A percentile compares a stretch with the other conserved stretches of the same genome.
phyloP scores from a whole-genome alignment of 2,888 invertebrate species.

The Notocelia uddmanniana region DNA sequence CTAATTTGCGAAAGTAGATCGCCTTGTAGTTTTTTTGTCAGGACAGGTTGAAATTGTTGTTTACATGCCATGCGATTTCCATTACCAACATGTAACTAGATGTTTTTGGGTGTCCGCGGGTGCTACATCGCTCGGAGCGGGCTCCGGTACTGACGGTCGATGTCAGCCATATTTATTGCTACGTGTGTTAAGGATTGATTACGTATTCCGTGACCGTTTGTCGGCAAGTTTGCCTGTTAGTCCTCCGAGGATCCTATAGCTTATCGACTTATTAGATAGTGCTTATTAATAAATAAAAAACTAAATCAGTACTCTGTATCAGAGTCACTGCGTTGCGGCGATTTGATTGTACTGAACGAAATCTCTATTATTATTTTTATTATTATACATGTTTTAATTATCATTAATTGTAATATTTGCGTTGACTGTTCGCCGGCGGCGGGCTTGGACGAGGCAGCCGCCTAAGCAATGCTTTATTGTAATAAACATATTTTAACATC shows the following conservation, averaged over 20 bases:
- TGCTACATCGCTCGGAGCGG: conserved; percentile 22
- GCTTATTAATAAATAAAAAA: conserved; percentile 72
- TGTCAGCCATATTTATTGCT: conserved; percentile 33
- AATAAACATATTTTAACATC: conserved; percentile 85
- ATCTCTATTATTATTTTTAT: conserved; percentile 68
- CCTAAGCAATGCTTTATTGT: conserved; percentile 80
- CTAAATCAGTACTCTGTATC: conserved; percentile 78
- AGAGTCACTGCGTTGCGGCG: conserved; percentile 73
- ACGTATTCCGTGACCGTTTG: conserved; percentile 7
- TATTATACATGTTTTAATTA: conserved; percentile 56
- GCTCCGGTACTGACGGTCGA: conserved; percentile 22
- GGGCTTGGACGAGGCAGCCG: conserved; percentile 54
- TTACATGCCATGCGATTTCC: conserved; percentile 2
- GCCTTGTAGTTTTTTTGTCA: conserved; percentile 74
- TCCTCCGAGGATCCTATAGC: conserved; percentile 18
- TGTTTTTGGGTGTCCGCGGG: conserved; percentile 7
- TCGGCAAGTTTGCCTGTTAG: conserved; percentile 10
- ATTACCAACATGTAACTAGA: background rate
- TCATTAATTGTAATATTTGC: conserved; percentile 63
- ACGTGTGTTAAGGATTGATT: conserved; percentile 21
- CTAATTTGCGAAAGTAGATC: conserved; percentile 69
- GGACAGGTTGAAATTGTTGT: background rate
- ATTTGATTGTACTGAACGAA: conserved; percentile 69
- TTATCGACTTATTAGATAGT: conserved; percentile 68
- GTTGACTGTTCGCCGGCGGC: conserved; percentile 31